Base-by-base conservation (phyloP, 2,797 vertebrate species). In the Sparus aurata region DNA sequence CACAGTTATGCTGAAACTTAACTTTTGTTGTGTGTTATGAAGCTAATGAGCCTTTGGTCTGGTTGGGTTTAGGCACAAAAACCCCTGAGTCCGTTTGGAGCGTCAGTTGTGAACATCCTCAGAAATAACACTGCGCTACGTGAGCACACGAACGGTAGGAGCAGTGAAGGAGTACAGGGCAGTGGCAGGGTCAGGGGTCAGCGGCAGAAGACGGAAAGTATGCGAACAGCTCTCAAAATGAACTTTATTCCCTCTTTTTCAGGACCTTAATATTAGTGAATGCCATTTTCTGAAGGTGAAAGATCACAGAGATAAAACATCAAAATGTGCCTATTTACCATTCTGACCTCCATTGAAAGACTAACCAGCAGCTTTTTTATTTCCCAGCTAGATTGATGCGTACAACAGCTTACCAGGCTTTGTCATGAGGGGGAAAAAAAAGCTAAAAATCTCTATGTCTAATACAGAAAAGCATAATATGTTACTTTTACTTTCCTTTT, bases 241-340 rank as follows among this genome's bases (percentile, higher is more conserved):
- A 57, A 67, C 34, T 77, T n/a, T 17, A 62, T 75, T 54, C 5
- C 15, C 9, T 46, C 30, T 34, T 64, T 87, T 75, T 61, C 25
- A 49, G 4, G 15, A 47, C 34, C 50, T 60, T 0, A 9, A 59
- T n/a, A 45, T 15, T 8, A 25, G 8, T 34, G 34, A 34, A 34
- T 49, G 10, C 2, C 5, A 38, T 27, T 57, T 52, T 27, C 7
- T 34, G 22, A 64, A 55, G n/a, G 38, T 30, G 25, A 63, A 41
- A 10, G 8, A 30, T 4, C 8, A 15, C 4, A 53, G 23, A 77
- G 15, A 12, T 16, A 52, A 38, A 22, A 43, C 20, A 34, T 55
- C 0, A 23, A 64, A 67, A 79, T 54, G 17, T 49, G 38, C 3
- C 45, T 15, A 6, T 55, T 52, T 52, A 12, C 17, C 30, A 3